phyloP scores from a whole-genome alignment of 2,113 vertebrate genomes.

The Ornithorhynchus anatinus region DNA sequence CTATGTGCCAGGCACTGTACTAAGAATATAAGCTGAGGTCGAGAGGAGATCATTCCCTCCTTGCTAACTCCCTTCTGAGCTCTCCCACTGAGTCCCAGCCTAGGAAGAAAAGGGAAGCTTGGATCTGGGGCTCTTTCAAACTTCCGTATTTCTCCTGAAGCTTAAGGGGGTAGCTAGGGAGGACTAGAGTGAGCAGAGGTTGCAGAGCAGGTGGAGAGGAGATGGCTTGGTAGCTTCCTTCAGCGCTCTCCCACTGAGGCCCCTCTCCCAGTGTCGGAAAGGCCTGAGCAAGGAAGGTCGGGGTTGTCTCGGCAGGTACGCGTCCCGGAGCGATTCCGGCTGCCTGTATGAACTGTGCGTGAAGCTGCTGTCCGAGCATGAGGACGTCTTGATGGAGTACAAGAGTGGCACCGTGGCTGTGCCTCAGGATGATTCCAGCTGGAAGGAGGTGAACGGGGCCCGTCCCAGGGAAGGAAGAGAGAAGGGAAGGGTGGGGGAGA shows the following conservation, averaged over 20 bases:
- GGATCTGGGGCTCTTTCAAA: background rate
- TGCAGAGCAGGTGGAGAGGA: background rate
- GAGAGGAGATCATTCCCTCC: too few relatives aligned
- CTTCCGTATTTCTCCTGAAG: background rate
- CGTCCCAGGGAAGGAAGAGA: too few relatives aligned
- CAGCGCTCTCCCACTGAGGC: too few relatives aligned
- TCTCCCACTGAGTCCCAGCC: fast-evolving
- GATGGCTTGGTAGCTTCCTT: background rate
- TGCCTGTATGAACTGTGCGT: constrained; percentile 73
- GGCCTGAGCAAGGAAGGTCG: background rate
- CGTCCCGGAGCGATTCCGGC: constrained; percentile 66
- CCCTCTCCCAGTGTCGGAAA: background rate
- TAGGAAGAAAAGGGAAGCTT: background rate
- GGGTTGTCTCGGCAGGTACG: constrained; percentile 64
- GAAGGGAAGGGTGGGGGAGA: too few relatives aligned
- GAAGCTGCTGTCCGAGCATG: constrained; percentile 69
- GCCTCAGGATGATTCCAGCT: constrained; percentile 49
- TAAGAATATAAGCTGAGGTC: too few relatives aligned
- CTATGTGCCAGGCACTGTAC: fast-evolving
- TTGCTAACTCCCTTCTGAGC: too few relatives aligned
- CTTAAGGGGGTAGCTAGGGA: background rate
- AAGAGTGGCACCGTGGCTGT: constrained; percentile 70
- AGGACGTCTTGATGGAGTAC: constrained; percentile 73
- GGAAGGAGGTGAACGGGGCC: constrained; percentile 74
- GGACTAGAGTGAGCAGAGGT: background rate